These are phyloP conservation scores for Lepidocyrtoides sp. DNA, from an alignment of 2,888 invertebrate species.

Conservation along the genomic window DNA sequence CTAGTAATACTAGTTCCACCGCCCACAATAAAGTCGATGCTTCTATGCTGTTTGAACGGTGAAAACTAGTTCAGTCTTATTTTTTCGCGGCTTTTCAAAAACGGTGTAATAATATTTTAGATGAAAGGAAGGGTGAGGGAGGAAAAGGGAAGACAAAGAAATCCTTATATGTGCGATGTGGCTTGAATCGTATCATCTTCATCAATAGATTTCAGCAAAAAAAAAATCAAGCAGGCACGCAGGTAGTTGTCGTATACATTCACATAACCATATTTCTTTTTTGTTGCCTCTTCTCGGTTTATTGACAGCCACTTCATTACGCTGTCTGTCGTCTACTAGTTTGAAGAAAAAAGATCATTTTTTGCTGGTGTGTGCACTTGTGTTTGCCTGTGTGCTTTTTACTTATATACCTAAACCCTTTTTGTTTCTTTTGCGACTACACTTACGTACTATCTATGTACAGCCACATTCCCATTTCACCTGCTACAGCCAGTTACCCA, in stretches of 20 bases:
- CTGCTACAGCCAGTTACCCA: not conserved
- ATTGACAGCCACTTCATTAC: slow-evolving; percentile 76
- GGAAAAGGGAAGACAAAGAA: not conserved
- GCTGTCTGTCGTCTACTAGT: slow-evolving; percentile 31
- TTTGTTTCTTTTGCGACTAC: not conserved
- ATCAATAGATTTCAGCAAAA: not conserved
- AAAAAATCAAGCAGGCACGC: slow-evolving; percentile 23
- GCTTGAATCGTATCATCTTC: not conserved
- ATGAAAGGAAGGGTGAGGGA: not conserved
- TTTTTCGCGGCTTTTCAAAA: slow-evolving; percentile 29
- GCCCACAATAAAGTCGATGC: not conserved
- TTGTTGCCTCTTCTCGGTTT: slow-evolving; percentile 14
- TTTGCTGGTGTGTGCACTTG: slow-evolving; percentile 4
- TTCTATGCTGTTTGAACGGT: too few relatives aligned
- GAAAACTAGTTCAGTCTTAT: slow-evolving; percentile 35
- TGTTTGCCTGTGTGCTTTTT: not conserved
- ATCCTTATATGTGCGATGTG: not conserved
- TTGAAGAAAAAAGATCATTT: slow-evolving; percentile 11
- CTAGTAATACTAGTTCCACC: too few relatives aligned
- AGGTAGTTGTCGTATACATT: not conserved
- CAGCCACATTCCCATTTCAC: not conserved
- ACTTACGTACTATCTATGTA: not conserved
- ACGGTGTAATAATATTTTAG: slow-evolving; percentile 41
- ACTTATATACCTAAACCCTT: not conserved
- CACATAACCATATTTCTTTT: slow-evolving; percentile 54